Base-by-base conservation (phyloP, 1,140 invertebrate species). In the Magallana gigas region DNA sequence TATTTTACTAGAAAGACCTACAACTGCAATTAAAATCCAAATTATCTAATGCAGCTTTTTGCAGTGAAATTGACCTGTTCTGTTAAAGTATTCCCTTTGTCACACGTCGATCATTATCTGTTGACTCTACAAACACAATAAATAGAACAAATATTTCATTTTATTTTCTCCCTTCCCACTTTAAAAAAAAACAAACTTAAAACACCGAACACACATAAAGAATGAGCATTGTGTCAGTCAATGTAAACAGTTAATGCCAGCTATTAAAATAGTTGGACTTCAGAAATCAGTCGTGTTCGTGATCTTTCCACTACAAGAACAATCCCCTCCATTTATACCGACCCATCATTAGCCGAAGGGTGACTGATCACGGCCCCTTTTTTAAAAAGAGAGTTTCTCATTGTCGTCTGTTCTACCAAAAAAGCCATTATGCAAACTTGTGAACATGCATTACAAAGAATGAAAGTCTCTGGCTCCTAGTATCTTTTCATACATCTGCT, bases 181-280 rank as follows among this genome's bases (percentile, higher is more conserved):
- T 23, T 36, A 23, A 29, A 71, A 71, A 71, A 23, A 29, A 8
- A 71, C 23, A 23, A 76, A 76, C 23, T 76, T 9, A 36, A 29
- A 29, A 76, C 23, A 76, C 9, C 68, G 23, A 76, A 36, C 18
- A 76, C 23, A 18, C 18, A 76, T 29, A 29, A 29, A 29, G 18
- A 76, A 29, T 11, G 18, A 76, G 12, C 5, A 76, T 23, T 36
- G 23, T 76, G 23, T 12, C 68, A 76, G 18, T 18, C 68, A 76
- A 29, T 76, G 23, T 29, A 76, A 76, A 76, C 68, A 71, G n/a
- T 71, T 29, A 71, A 71, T 71, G 68, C 11, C 68, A 71, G 23
- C 8, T 23, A 76, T 76, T 29, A 76, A 76, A 76, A 76, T 76
- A 18, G 68, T 23, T 12, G 12, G 23, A 36, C 7, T 76, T 76